Percentiles rank a stretch among this genome's conserved stretches.
Evolutionary conservation across 1,140 invertebrate genomes (phyloP).

Genomic region (Adelges cooleyi): DNA sequence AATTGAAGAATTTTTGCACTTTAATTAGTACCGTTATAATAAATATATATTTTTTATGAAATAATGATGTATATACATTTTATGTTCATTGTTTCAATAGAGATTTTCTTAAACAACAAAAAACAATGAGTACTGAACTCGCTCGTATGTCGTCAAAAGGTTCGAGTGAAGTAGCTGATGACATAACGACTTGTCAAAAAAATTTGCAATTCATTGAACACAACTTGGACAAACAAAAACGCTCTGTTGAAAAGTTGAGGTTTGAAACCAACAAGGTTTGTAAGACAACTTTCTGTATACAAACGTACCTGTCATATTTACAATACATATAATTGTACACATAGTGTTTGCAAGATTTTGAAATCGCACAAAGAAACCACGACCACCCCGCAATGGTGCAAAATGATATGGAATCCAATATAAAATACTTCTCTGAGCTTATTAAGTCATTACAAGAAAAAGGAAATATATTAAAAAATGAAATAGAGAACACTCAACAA

Average conservation of each 20-base stretch:
- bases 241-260: constrained; percentile 56
- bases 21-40: too few relatives aligned
- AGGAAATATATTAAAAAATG: constrained; percentile 53
- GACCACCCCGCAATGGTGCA: constrained; percentile 62
- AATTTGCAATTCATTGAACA: constrained; percentile 50
- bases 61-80: constrained; percentile 23
- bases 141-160: constrained; percentile 60
- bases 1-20: too few relatives aligned
- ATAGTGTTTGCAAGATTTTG: constrained; percentile 56
- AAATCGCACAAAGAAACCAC: constrained; percentile 67
- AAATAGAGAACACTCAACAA: constrained; percentile 61
- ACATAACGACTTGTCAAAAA: constrained; percentile 52
- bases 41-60: too few relatives aligned
- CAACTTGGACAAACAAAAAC: constrained; percentile 49
- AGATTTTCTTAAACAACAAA: constrained; percentile 71
- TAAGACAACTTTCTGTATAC: too few relatives aligned
- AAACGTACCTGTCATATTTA: too few relatives aligned
- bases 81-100: constrained; percentile 43
- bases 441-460: constrained; percentile 60
- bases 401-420: constrained; percentile 61
- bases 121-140: constrained; percentile 66
- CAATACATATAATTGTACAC: not conserved
- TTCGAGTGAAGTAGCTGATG: constrained; percentile 50
- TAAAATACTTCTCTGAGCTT: constrained; percentile 59
- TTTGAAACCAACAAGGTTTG: constrained; percentile 54